Evolutionary conservation across 1,140 invertebrate species (phyloP), one percentile per base, ranked within the genome.

Genomic region (Bombus superbus): DNA sequence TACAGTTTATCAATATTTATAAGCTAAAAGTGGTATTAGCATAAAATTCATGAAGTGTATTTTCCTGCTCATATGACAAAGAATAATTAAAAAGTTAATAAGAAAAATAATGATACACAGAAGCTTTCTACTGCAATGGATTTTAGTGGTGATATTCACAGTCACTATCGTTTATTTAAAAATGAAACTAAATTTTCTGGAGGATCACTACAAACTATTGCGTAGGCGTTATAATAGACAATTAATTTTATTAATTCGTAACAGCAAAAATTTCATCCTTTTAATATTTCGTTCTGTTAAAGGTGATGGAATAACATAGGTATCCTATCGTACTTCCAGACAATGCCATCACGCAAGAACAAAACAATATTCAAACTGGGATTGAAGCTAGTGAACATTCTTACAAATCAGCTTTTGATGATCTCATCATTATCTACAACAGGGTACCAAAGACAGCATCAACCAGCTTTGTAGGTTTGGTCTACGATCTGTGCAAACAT

Each of bases 361-460:
- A 92, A 86, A 91, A 78, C 75, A 89, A 92, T 84, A 75, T 87
- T 75, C 92, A 91, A 78, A 91, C 85, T 72, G 79, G 91, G 47
- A 71, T 44, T 81, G 40, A 81, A 64, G 81, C 32, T 62, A 89
- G 88, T 73, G 28, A 82, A 28, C 81, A 77, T 82, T 83, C 84
- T 59, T 64, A 79, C 38, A 85, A 86, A 71, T 53, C 66, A 71
- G 47, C 77, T 68, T 71, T 79, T 78, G 96, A 97, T 88, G 96
- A 97, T 92, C 91, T 97, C 76, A 96, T 99, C 53, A 96, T 99
- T 62, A 98, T 99, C 88, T 99, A 99, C 94, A 99, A 99, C 95
- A 96, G 99, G 93, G 98, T 99, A 59, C 99, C 99, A 32, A 99
- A 99, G 95, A 99, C 99, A n/a, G 99, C 98, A 10, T 99, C 99